These are phyloP conservation scores for Scomber colias DNA, from an alignment of 2,113 vertebrate genomes.

Conservation along the genomic window DNA sequence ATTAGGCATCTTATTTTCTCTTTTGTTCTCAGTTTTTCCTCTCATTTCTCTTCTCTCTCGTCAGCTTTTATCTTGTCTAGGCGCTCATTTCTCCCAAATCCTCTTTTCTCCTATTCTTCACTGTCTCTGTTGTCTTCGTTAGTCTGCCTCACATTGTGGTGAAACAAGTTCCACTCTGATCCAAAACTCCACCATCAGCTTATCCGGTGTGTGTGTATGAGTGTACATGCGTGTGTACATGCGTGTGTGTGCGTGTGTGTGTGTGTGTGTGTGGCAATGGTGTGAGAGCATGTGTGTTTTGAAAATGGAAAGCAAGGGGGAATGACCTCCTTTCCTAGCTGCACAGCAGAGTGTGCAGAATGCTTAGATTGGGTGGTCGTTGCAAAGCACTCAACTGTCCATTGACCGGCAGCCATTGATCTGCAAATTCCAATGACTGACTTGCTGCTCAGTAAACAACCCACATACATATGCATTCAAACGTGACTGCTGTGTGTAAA, in stretches of 20 bases:
- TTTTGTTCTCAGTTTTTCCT: slow-evolving; percentile 55
- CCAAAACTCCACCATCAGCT: slow-evolving; percentile 63
- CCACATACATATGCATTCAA: slow-evolving; percentile 59
- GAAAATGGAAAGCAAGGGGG: slow-evolving; percentile 43
- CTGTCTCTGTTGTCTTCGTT: slow-evolving; percentile 70
- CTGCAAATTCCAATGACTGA: slow-evolving; percentile 75
- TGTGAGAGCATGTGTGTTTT: slow-evolving; percentile 28
- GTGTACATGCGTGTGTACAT: slow-evolving; percentile 17
- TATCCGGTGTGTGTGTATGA: slow-evolving; percentile 38
- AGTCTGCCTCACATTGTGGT: slow-evolving; percentile 54
- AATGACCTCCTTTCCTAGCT: slow-evolving; percentile 69
- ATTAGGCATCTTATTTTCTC: slow-evolving; percentile 79
- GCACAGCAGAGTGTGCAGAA: slow-evolving; percentile 57
- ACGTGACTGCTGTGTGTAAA: slow-evolving; percentile 49
- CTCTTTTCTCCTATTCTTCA: slow-evolving; percentile 63
- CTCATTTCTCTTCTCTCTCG: slow-evolving; percentile 53
- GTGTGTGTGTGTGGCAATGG: slow-evolving; percentile 4
- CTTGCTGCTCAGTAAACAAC: slow-evolving; percentile 65
- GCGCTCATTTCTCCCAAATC: slow-evolving; percentile 66
- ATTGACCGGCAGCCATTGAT: slow-evolving; percentile 78
- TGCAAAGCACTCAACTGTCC: slow-evolving; percentile 77
- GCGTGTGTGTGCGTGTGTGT: background rate
- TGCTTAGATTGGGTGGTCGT: slow-evolving; percentile 65
- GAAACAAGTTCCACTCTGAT: slow-evolving; percentile 63
- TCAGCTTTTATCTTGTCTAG: slow-evolving; percentile 60